Base-by-base conservation (phyloP, 2,888 invertebrate genomes). In the Phoronis australis region DNA sequence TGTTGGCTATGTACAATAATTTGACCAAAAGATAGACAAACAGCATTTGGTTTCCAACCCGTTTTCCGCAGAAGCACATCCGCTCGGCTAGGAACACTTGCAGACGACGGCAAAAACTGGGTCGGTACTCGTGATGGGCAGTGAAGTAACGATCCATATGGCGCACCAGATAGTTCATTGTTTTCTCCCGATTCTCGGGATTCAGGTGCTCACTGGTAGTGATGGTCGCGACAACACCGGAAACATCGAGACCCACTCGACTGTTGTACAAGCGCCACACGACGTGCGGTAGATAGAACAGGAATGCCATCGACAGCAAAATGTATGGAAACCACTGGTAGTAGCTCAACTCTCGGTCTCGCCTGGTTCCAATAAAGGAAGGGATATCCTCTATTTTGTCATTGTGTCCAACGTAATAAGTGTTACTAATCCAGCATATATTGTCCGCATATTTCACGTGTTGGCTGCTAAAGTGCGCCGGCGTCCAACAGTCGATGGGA, bases 231-330 rank as follows among this genome's bases (percentile, higher is more conserved):
- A 75, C 75, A 42, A 75, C 68, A 47, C 74, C 60, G 54, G 73
- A 71, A 24, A 79, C 75, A 62, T 80, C 79, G 55, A 80, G 80
- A 47, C 79, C 80, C n/a, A 77, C 78, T 54, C 78, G 76, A 50
- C 77, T 76, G 55, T 77, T 78, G 58, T 79, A 68, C 20, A 79
- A 59, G 42, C 79, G 59, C 80, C 80, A 80, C 54, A 79, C 68
- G 26, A 80, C 66, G 59, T 78, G 79, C 1, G 80, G 80, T 51
- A 78, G 65, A 60, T 79, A 80, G 64, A 79, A 80, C 52, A 80
- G 65, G 50, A 80, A 71, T 12, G 79, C 78, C 59, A 79, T 74
- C n/a, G 77, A 60, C 2, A 78, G 65, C 38, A 78, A 61, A 62
- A 78, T 71, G 18, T 76, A 68, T 1, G 77, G 77, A 21, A 68